Base-by-base conservation (phyloP, 2,888 invertebrate species). In the Colletes collaris region DNA sequence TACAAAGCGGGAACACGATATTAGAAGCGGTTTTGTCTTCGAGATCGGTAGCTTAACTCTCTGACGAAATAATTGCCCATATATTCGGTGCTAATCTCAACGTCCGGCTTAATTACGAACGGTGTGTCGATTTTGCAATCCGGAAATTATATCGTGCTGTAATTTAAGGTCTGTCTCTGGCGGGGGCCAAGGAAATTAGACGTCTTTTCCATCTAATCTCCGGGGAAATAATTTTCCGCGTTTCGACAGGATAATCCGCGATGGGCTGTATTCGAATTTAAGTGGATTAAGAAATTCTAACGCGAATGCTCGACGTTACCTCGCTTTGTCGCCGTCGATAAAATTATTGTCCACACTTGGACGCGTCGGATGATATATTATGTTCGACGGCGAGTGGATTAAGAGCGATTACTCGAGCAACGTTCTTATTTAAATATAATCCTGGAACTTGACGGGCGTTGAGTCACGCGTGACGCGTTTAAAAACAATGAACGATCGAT, bases 371-470 rank as follows among this genome's bases (percentile, higher is more conserved):
- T 44, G 11, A 64, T 71, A 10, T 59, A 52, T 44, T 19, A 35
- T n/a, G n/a, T 16, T 13, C 11, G 13, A 53, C 35, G 53, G 27
- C n/a, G 4, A 13, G 4, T 3, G 7, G 49, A 72, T 53, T 11
- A 55, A n/a, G 16, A 2, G 2, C 13, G 35, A 35, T 73, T n/a
- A 13, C n/a, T 27, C 27, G 27, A 27, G 27, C 19, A 50, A 27
- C 60, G 49, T 66, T 74, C 40, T 49, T 55, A 16, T 27, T 60
- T 19, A 13, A 63, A 44, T 68, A 68, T 68, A 68, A 75, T 63
- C 60, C n/a, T 16, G 3, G 19, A 35, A 52, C 7, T 67, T 16
- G 13, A 10, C 46, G 27, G 52, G 5, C 50, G 35, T 35, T 35
- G 62, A 76, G 19, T 65, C 71, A 65, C 46, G 10, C 40, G 44